Evolutionary conservation across 2,888 invertebrate species (phyloP).

Genomic region (Chrysolina oricalcia): DNA sequence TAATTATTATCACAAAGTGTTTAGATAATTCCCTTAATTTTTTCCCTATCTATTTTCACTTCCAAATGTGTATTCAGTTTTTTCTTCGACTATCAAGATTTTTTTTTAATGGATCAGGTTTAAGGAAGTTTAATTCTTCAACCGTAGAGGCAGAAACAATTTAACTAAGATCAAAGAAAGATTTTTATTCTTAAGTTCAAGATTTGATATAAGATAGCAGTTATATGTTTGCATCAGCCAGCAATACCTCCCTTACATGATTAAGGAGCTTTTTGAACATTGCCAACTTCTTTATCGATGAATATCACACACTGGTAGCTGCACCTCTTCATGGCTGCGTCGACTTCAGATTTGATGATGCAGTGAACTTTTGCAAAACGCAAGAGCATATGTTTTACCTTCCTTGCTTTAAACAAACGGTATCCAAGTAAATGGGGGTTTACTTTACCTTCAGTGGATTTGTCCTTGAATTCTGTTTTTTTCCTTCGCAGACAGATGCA

Average conservation of each 20-base stretch:
- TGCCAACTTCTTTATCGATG: neutral
- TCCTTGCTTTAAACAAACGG: too few species aligned
- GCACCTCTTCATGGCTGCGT: neutral
- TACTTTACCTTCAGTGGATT: too few species aligned
- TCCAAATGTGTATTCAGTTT: neutral
- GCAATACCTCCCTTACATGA: neutral
- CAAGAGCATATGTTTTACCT: too few species aligned
- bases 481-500: too few species aligned
- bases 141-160: neutral
- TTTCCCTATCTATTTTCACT: neutral
- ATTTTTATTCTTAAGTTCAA: neutral
- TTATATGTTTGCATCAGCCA: neutral
- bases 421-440: too few species aligned
- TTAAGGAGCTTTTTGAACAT: neutral
- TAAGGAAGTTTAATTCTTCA: too few species aligned
- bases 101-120: conserved; percentile 2
- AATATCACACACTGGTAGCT: too few species aligned
- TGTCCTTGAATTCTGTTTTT: too few species aligned
- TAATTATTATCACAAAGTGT: neutral
- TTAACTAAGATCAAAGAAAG: neutral
- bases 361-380: too few species aligned
- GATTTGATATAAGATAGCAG: too few species aligned
- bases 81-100: neutral
- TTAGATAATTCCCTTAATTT: neutral
- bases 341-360: neutral